Base-by-base conservation (phyloP, 2,888 invertebrate genomes). In the Drosophila ustulata region DNA sequence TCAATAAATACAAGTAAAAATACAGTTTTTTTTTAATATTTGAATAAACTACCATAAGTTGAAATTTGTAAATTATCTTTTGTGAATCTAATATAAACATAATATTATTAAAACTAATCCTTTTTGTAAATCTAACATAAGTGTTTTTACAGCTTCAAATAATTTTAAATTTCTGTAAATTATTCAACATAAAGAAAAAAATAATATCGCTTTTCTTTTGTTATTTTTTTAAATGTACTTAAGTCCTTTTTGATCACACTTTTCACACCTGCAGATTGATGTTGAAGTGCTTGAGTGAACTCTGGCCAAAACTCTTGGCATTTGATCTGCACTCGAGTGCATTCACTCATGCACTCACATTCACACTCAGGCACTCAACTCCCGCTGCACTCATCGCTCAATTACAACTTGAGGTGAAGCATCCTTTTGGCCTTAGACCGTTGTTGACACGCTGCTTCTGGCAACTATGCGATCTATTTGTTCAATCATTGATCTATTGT, bases 391-490 rank as follows among this genome's bases (percentile, higher is more conserved):
- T 46, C 46, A 62, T 46, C 47, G n/a, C 61, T 52, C 43, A 56
- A 32, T 52, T 49, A 9, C 55, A 43, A 43, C 74, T 72, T 41
- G 13, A 74, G 49, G n/a, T 52, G 11, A 37, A 25, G 66, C 3
- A 37, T 41, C 41, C 39, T 37, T 46, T 59, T 51, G 6, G 57
- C 11, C 57, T 49, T 47, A 39, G 37, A 26, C 57, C 23, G 37
- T 34, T 61, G 23, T 46, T 61, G 50, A 39, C 50, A 46, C 25
- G 51, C 34, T 34, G 41, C 39, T 37, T 57, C 49, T 43, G 30
- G 8, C 28, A 59, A 45, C 53, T 18, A 68, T 30, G 34, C 43
- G 45, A 68, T 63, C 45, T 74, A 50, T 72, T 72, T 72, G 69
- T 47, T 55, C 41, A 30, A 55, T 69, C 45, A 68, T 67, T 45